phyloP scores from a whole-genome alignment of 1,140 invertebrate species.

The Leptinotarsa defecta region DNA sequence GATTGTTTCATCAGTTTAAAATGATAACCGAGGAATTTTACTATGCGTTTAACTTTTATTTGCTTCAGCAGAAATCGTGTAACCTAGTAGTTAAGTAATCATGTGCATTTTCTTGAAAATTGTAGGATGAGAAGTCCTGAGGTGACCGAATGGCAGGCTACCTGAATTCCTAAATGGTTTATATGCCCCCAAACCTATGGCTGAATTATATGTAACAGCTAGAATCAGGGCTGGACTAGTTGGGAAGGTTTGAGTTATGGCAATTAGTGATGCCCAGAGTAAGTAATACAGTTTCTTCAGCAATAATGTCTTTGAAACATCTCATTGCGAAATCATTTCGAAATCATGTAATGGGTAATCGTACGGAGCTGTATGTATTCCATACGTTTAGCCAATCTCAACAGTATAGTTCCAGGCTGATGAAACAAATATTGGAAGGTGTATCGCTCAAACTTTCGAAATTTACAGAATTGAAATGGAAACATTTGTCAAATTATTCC shows the following conservation, averaged over 20 bases:
- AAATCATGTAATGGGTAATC: no score
- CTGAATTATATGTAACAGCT: conserved; percentile 28
- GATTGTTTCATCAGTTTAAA: not conserved
- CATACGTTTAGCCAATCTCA: no score
- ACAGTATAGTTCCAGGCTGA: no score
- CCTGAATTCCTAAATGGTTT: conserved; percentile 41
- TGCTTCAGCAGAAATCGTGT: conserved; percentile 35
- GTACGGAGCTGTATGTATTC: no score
- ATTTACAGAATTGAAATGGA: no score
- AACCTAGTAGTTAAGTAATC: conserved; percentile 49
- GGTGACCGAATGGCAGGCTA: conserved; percentile 41
- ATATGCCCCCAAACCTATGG: conserved; percentile 31
- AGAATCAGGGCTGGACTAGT: not conserved
- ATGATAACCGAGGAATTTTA: not conserved
- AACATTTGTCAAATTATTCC: no score
- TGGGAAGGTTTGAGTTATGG: not conserved
- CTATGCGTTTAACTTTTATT: conserved; percentile 30
- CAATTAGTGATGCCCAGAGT: not conserved
- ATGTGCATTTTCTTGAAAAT: conserved; percentile 44
- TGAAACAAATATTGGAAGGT: no score
- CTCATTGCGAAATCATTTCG: no score
- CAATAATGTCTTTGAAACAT: not conserved
- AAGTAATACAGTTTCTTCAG: not conserved
- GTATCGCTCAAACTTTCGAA: no score
- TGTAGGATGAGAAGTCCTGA: conserved; percentile 33